These are phyloP conservation scores for Argyresthia albistria DNA, from an alignment of 2,888 invertebrate genomes.

Conservation along the genomic window DNA sequence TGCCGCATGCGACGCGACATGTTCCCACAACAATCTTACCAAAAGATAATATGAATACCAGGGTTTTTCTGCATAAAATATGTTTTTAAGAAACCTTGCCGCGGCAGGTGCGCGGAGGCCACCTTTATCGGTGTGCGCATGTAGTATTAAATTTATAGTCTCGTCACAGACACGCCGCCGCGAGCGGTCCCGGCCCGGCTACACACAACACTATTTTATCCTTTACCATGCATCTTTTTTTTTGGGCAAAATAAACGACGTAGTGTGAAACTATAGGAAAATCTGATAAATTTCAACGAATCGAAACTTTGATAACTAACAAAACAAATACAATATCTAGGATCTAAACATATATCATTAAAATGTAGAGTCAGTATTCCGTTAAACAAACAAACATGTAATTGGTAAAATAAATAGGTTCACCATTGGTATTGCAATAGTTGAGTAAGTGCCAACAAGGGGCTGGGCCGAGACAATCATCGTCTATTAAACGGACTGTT, in stretches of 20 bases:
- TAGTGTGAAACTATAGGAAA: background rate
- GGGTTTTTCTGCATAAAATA: conserved; percentile 54
- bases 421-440: too few relatives aligned
- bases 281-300: too few relatives aligned
- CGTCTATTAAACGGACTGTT: background rate
- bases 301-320: too few relatives aligned
- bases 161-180: conserved; percentile 41
- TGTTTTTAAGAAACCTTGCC: conserved; percentile 33
- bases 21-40: background rate
- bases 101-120: conserved; percentile 43
- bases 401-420: too few relatives aligned
- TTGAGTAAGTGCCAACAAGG: background rate
- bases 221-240: background rate
- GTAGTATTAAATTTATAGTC: conserved; percentile 48
- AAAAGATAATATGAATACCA: conserved; percentile 14
- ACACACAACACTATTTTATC: background rate
- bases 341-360: too few relatives aligned
- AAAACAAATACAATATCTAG: too few relatives aligned
- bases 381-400: too few relatives aligned
- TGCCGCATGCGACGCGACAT: background rate
- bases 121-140: conserved; percentile 40
- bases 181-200: conserved; percentile 33
- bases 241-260: background rate
- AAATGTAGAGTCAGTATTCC: too few relatives aligned
- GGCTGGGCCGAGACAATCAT: background rate